Evolutionary conservation across 2,797 vertebrate genomes (phyloP).

Genomic region (Okamejei kenojei): DNA sequence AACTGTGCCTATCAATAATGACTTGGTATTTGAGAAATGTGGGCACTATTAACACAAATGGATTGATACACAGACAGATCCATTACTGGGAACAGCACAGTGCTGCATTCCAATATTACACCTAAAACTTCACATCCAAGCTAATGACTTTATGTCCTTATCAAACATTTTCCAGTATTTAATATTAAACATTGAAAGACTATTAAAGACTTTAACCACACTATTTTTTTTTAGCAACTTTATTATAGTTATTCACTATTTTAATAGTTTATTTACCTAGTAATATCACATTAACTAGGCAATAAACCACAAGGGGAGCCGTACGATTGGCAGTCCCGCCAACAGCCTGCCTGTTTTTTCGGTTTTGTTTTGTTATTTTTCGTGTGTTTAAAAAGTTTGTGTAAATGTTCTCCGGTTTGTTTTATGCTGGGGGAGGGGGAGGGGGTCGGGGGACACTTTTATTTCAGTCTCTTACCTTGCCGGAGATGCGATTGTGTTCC

Average conservation of each 20-base stretch:
- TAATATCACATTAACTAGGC: too few relatives aligned
- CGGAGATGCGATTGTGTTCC: too few relatives aligned
- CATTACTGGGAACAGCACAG: not conserved
- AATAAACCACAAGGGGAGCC: too few relatives aligned
- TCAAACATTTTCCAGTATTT: not conserved
- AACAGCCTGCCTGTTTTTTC: too few relatives aligned
- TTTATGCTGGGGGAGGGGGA: too few relatives aligned
- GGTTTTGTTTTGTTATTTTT: too few relatives aligned
- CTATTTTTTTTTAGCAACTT: not conserved
- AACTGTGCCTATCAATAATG: not conserved
- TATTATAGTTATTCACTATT: conserved; percentile 2
- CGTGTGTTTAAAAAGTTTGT: too few relatives aligned
- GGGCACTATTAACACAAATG: not conserved
- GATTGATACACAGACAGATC: not conserved
- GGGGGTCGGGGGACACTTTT: too few relatives aligned
- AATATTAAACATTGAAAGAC: not conserved
- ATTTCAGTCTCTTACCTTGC: too few relatives aligned
- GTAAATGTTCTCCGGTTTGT: too few relatives aligned
- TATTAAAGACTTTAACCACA: not conserved
- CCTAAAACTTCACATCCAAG: not conserved
- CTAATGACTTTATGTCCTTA: not conserved
- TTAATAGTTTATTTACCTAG: not conserved
- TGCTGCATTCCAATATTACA: not conserved
- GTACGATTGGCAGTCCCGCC: too few relatives aligned
- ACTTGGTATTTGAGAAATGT: not conserved